These are phyloP conservation scores for Rhopalosiphum padi DNA, from an alignment of 1,140 invertebrate genomes.

Conservation along the genomic window DNA sequence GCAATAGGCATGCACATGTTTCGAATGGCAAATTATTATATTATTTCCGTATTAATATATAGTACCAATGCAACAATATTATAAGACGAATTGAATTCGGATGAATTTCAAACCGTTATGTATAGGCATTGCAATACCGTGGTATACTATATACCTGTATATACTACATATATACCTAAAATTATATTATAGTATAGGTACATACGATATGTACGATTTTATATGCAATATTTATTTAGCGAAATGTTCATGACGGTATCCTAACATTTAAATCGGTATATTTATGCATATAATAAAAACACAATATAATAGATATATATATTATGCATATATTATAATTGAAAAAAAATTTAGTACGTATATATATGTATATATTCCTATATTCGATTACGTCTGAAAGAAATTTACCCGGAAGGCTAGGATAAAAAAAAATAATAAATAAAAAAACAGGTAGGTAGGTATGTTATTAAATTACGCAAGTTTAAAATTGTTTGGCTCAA, in stretches of 20 bases:
- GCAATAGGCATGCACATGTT: neutral
- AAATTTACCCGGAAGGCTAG: conserved; percentile 5
- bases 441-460: neutral
- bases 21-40: neutral
- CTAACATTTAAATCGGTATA: neutral
- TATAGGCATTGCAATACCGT: neutral
- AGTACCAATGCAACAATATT: neutral
- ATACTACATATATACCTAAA: neutral
- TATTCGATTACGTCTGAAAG: neutral
- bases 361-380: neutral
- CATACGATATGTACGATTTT: neutral
- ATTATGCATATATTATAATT: neutral
- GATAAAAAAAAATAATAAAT: neutral
- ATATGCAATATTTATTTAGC: neutral
- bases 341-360: neutral
- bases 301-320: neutral
- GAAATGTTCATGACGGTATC: neutral
- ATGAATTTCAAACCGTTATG: conserved; percentile 19
- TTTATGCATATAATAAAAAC: neutral
- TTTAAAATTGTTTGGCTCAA: neutral
- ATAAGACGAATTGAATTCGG: neutral
- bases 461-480: conserved; percentile 9
- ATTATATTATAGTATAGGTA: neutral
- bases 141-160: neutral
- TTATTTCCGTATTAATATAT: neutral